Evolutionary conservation across 2,888 invertebrate species (phyloP), one percentile per base, ranked within the genome.

Genomic region (Drosophila greeni): DNA sequence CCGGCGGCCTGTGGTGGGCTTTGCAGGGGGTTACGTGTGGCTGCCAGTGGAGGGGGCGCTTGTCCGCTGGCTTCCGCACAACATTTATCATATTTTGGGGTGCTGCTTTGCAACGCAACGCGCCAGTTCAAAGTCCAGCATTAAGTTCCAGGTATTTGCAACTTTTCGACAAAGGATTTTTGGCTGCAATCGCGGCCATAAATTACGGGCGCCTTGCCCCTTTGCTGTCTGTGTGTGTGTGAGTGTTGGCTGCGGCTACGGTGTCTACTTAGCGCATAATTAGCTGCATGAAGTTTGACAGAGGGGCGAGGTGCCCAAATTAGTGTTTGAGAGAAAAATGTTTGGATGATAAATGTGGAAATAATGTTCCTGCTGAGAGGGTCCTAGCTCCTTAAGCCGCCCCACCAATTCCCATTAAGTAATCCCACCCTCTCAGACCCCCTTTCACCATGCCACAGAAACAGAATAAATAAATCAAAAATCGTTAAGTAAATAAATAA

Each of bases 81-180:
- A 79, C 81, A 81, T 81, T 81, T 84, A 81, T 81, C 81, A 81
- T 79, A 84, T 84, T 84, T 77, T 39, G 71, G 70, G 49, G n/a
- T 24, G 37, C 20, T 37, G 39, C 39, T 34, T 31, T 49, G 49
- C 48, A 37, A 39, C 59, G 68, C 31, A 40, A 52, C 68, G 74
- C 67, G 45, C 69, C 73, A 75, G 84, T 84, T 82, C 82, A 81
- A 84, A 84, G 81, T 82, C 74, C 84, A 84, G 79, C 79, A 76
- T 79, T 81, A 81, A 81, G 84, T 81, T 81, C 74, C 81, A 81
- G 81, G 81, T 81, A 81, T 84, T 81, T 84, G 82, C 82, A 82
- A 81, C 80, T 81, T 84, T 81, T 81, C 81, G 84, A 81, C 81
- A 81, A 81, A 73, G 82, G 81, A 82, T 84, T 82, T 81, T 81